Evolutionary conservation across 2,888 invertebrate species (phyloP), one percentile per base, ranked within the genome.

Genomic region (Pocota personata): DNA sequence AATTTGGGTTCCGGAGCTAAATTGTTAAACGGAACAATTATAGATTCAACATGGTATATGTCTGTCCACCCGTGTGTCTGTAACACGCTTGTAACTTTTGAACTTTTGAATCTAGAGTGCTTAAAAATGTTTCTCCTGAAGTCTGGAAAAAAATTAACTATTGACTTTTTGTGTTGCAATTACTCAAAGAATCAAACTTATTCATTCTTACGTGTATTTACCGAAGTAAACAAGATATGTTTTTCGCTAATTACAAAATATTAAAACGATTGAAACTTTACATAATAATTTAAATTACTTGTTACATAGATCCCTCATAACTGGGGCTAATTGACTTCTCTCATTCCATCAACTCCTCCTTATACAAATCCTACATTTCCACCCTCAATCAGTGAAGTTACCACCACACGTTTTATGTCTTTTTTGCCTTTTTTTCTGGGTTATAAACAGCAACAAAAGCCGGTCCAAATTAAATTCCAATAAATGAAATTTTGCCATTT

Each of bases 401-500:
- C 55, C 46, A 79, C 14, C 62, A 79, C 32, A 64, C 52, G 43
- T 62, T 71, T 71, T 43, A n/a, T 27, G 3, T 52, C 12, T 67
- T 50, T 50, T 69, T 52, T 43, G 2, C 24, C 21, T 57, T 46
- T 8, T 66, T 30, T 62, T 19, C 52, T 30, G 50, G 30, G 14
- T 43, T 40, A 58, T 82, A 77, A 82, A 77, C 64, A 82, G 77
- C 48, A 57, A 72, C 82, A 71, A 82, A 71, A 58, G 50, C 72
- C 57, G 58, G 43, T 60, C 50, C 66, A 71, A 77, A 82, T 82
- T 82, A 77, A 77, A 66, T 82, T 77, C 66, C 66, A 58, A 77
- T 82, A 77, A 82, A 82, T 77, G 82, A 72, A 66, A 35, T 77
- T 82, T 77, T 77, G 60, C 76, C 66, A 71, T 82, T 77, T 77